Percentiles rank a stretch among this genome's conserved stretches.
phyloP scores from a whole-genome alignment of 2,797 vertebrate species.

The Schizothorax lantsangensis region DNA sequence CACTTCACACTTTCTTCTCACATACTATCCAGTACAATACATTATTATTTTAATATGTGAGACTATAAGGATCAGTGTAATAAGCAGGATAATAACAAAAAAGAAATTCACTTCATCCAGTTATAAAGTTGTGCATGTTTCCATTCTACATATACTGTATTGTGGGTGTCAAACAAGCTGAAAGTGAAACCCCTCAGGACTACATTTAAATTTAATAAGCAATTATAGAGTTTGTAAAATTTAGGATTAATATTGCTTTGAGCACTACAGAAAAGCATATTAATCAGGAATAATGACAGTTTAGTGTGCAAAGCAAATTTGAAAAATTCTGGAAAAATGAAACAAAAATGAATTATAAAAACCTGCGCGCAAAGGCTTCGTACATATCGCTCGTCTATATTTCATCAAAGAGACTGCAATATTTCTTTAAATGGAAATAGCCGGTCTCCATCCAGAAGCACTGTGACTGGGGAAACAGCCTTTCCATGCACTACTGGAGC shows the following conservation, averaged over 20 bases:
- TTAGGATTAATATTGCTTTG: constrained; percentile 53
- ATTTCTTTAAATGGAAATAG: constrained; percentile 77
- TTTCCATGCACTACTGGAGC: constrained; percentile 72
- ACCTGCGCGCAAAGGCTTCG: constrained; percentile 58
- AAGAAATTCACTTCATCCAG: not conserved
- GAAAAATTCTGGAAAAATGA: not conserved
- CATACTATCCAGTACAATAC: not conserved
- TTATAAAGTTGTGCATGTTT: no score
- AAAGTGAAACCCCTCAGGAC: constrained; percentile 37
- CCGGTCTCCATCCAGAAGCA: constrained; percentile 51
- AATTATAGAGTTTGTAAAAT: constrained; percentile 69
- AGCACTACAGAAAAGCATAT: constrained; percentile 51
- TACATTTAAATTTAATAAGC: constrained; percentile 53
- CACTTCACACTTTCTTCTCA: not conserved
- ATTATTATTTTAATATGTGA: not conserved
- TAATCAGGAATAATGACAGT: constrained; percentile 52
- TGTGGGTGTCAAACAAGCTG: not conserved
- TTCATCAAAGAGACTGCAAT: constrained; percentile 76
- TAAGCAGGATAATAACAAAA: not conserved
- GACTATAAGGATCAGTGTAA: not conserved
- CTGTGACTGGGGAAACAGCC: constrained; percentile 49
- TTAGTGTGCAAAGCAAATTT: constrained; percentile 48
- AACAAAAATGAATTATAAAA: constrained; percentile 32
- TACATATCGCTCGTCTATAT: constrained; percentile 63
- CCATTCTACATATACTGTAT: not conserved